phyloP scores from a whole-genome alignment of 2,113 vertebrate genomes.

The Gila orcuttii region DNA sequence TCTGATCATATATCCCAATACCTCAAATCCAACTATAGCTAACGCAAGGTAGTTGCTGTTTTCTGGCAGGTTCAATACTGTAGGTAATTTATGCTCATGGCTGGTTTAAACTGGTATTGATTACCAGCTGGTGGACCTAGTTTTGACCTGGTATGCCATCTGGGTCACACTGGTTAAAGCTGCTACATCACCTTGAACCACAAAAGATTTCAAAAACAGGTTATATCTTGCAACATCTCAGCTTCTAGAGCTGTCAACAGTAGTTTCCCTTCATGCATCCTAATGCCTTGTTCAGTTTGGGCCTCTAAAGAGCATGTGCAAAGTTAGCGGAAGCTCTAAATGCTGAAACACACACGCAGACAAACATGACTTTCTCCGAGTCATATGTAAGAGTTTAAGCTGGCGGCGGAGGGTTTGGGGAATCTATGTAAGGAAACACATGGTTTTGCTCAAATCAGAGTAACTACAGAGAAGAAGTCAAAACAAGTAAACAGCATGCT shows the following conservation, averaged over 20 bases:
- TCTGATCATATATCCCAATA: not conserved
- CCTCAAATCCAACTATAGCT: not conserved
- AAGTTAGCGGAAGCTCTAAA: not conserved
- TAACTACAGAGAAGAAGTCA: not conserved
- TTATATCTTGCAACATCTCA: not conserved
- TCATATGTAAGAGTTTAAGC: constrained; percentile 43
- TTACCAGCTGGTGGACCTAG: not conserved
- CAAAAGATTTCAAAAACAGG: not conserved
- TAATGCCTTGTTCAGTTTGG: not conserved
- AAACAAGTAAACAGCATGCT: constrained; percentile 5
- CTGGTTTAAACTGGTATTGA: not conserved
- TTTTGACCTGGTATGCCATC: not conserved
- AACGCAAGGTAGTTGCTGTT: not conserved
- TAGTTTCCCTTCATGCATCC: not conserved
- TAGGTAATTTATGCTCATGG: not conserved
- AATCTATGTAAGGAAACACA: not conserved
- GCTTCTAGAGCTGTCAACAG: not conserved
- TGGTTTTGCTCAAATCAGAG: constrained; percentile 20
- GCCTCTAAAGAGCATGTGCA: not conserved
- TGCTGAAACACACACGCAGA: not conserved
- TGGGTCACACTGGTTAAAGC: not conserved
- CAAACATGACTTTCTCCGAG: constrained; percentile 10
- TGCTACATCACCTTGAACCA: not conserved
- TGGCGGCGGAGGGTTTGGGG: not conserved
- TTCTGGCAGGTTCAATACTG: not conserved